Percentiles rank a stretch among this genome's conserved stretches.
These are phyloP conservation scores for Zaprionus lachaisei DNA, from an alignment of 1,140 invertebrate species.

Conservation along the genomic window DNA sequence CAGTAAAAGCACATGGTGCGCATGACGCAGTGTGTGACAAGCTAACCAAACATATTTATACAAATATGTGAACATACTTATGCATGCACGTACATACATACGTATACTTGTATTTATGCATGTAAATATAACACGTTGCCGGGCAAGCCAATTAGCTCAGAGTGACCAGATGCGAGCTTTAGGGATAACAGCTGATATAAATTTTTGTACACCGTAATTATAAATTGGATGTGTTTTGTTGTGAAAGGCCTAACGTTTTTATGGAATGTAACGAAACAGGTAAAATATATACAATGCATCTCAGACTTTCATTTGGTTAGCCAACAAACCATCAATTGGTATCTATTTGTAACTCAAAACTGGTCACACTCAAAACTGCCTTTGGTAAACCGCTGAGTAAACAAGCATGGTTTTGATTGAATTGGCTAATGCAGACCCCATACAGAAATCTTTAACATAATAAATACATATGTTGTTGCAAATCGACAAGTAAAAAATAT, in stretches of 20 bases:
- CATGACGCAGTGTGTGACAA: constrained; percentile 64
- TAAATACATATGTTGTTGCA: background rate
- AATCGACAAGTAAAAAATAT: background rate
- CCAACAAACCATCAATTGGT: constrained; percentile 18
- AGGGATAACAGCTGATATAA: background rate
- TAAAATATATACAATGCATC: background rate
- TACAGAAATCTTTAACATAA: background rate
- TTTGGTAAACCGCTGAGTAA: constrained; percentile 46
- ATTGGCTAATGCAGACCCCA: background rate
- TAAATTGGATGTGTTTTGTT: background rate
- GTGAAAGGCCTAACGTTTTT: background rate
- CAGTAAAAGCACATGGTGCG: constrained; percentile 82
- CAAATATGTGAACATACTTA: constrained; percentile 21
- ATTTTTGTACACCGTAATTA: background rate
- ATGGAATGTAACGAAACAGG: background rate
- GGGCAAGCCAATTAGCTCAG: constrained; percentile 3
- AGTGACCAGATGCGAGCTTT: constrained; percentile 15
- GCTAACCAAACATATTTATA: background rate
- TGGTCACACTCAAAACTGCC: constrained; percentile 37
- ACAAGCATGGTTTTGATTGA: constrained; percentile 68
- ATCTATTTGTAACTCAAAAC: background rate
- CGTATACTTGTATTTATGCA: background rate
- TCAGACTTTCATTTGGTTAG: background rate
- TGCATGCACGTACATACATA: background rate
- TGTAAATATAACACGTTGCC: constrained; percentile 42